These are phyloP conservation scores for Goniozus legneri DNA, from an alignment of 1,140 invertebrate species.

Conservation along the genomic window DNA sequence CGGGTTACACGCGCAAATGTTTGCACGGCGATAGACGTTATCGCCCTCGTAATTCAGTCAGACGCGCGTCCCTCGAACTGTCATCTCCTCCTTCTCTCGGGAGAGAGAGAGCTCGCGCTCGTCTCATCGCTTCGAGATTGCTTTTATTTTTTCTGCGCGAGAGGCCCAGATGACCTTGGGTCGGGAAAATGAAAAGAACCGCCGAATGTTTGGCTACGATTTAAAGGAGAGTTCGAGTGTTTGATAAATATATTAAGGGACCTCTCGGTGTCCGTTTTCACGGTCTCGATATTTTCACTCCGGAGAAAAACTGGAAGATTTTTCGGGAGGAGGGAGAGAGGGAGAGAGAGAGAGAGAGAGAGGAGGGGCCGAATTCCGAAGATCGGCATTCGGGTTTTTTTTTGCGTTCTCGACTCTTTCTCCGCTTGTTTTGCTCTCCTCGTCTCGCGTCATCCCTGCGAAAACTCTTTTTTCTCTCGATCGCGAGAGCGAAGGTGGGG, in stretches of 20 bases:
- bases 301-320: no score
- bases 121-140: no score
- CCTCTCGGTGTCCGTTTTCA: no score
- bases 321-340: neutral
- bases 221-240: slow-evolving; percentile 40
- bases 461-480: slow-evolving; percentile 13
- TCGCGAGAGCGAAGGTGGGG: slow-evolving; percentile 9
- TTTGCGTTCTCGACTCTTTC: slow-evolving; percentile 22
- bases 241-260: slow-evolving; percentile 48
- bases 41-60: no score
- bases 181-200: slow-evolving; percentile 14
- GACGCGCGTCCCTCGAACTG: no score
- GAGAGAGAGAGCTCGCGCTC: no score
- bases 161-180: neutral
- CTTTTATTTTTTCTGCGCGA: no score
- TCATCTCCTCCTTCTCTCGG: no score
- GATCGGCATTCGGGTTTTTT: slow-evolving; percentile 29
- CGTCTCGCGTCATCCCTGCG: slow-evolving; percentile 2
- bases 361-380: slow-evolving; percentile 8
- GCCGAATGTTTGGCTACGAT: slow-evolving; percentile 45
- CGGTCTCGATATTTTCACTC: neutral
- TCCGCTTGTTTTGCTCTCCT: slow-evolving; percentile 10
- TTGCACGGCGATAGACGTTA: slow-evolving; percentile 40
- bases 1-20: slow-evolving; percentile 46
- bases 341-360: neutral